Evolutionary conservation across 2,797 vertebrate species (phyloP).

Genomic region (Chaetodon trifasciatus): DNA sequence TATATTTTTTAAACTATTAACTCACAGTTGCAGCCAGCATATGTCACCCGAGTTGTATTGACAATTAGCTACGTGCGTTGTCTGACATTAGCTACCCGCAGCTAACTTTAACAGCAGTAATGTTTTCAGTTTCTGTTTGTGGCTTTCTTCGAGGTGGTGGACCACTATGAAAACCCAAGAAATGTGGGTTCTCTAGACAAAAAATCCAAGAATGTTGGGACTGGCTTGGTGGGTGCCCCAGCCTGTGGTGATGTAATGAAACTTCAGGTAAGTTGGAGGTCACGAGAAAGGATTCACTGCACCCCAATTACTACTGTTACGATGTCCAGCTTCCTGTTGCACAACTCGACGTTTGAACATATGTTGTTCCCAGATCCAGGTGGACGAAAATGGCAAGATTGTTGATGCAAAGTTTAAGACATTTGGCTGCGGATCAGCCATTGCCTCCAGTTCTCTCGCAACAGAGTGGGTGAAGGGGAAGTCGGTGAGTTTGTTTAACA

Average conservation of each 20-base stretch:
- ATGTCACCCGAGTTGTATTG: background rate
- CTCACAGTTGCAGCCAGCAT: fast-evolving
- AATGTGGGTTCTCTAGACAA: slow-evolving; percentile 96
- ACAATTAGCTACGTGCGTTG: background rate
- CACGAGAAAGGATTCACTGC: background rate
- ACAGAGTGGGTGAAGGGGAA: slow-evolving; percentile 95
- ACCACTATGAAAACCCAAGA: slow-evolving; percentile 98
- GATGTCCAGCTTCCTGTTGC: background rate
- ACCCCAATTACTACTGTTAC: background rate
- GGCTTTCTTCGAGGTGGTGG: slow-evolving; percentile 89
- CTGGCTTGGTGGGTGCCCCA: slow-evolving; percentile 95
- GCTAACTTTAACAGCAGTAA: background rate
- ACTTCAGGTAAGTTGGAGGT: slow-evolving; percentile 87
- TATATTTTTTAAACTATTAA: background rate
- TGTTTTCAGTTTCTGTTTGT: background rate
- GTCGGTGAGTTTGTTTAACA: slow-evolving; percentile 83
- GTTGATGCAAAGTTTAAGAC: slow-evolving; percentile 93
- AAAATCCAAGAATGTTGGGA: slow-evolving; percentile 93
- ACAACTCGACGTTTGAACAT: background rate
- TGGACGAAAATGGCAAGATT: slow-evolving; percentile 91
- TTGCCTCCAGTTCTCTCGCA: slow-evolving; percentile 92
- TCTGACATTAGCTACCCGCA: background rate
- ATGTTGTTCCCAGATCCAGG: slow-evolving; percentile 85
- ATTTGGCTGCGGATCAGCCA: slow-evolving; percentile 94
- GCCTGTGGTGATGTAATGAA: slow-evolving; percentile 99